These are phyloP conservation scores for Megathymus violae DNA, from an alignment of 1,140 invertebrate species.

Conservation along the genomic window DNA sequence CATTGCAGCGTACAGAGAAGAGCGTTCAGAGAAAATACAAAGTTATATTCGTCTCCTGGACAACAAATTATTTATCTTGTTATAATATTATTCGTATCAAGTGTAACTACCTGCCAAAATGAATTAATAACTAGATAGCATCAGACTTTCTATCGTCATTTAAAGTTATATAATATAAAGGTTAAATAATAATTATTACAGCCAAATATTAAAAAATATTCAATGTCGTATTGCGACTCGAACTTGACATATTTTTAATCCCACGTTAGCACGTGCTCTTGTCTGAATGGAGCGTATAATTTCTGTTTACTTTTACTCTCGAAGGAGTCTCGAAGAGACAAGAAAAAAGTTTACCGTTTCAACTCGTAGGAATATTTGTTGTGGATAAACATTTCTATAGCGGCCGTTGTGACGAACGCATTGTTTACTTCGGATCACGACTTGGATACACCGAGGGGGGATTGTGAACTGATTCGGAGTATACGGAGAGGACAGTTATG, in stretches of 20 bases:
- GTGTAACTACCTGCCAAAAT: too few species aligned
- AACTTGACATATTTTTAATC: conserved; percentile 46
- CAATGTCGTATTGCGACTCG: conserved; percentile 1
- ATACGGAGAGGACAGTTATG: not conserved
- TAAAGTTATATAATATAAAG: too few species aligned
- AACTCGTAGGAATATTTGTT: conserved; percentile 64
- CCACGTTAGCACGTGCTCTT: conserved; percentile 55
- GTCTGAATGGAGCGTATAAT: conserved; percentile 72
- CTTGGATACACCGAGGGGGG: conserved; percentile 33
- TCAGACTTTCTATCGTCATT: too few species aligned
- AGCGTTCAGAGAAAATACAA: too few species aligned
- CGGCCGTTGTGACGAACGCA: conserved; percentile 44
- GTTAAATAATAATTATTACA: too few species aligned
- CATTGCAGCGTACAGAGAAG: too few species aligned
- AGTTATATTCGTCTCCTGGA: too few species aligned
- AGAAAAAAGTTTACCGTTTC: conserved; percentile 67
- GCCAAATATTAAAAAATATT: too few species aligned
- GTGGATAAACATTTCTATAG: conserved; percentile 57
- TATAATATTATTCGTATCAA: too few species aligned
- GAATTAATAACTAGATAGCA: too few species aligned
- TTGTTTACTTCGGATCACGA: conserved; percentile 39
- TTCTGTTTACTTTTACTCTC: conserved; percentile 75
- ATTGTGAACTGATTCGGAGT: conserved; percentile 12
- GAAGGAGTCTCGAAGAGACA: conserved; percentile 61
- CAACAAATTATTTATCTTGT: too few species aligned